Evolutionary conservation across 1,140 invertebrate genomes (phyloP).

Genomic region (Papilio aristodemus): DNA sequence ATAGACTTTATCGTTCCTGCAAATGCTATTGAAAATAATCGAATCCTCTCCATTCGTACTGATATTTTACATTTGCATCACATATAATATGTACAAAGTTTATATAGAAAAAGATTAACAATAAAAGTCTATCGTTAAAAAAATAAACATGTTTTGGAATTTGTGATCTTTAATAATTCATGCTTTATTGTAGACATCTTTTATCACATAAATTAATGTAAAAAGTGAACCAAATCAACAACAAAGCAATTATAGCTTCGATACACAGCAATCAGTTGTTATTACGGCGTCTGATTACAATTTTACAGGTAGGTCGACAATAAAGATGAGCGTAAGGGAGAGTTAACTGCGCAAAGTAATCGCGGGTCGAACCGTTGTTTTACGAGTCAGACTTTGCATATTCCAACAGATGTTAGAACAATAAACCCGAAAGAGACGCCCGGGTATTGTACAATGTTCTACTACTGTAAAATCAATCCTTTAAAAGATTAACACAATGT

Average conservation of each 20-base stretch:
- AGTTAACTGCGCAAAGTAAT: slow-evolving; percentile 65
- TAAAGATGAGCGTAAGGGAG: slow-evolving; percentile 67
- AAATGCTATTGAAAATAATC: slow-evolving; percentile 28
- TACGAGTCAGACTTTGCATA: slow-evolving; percentile 68
- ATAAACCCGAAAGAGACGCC: slow-evolving; percentile 63
- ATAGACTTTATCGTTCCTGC: slow-evolving; percentile 28
- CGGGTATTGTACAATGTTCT: slow-evolving; percentile 48
- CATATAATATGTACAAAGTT: too few species aligned
- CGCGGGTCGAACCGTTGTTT: slow-evolving; percentile 58
- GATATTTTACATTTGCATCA: background rate
- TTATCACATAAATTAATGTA: too few species aligned
- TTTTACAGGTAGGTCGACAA: slow-evolving; percentile 64
- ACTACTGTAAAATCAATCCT: slow-evolving; percentile 53
- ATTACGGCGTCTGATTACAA: slow-evolving; percentile 56
- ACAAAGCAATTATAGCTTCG: slow-evolving; percentile 7
- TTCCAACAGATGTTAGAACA: slow-evolving; percentile 66
- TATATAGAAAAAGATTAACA: too few species aligned
- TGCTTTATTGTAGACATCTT: too few species aligned
- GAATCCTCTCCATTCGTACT: background rate
- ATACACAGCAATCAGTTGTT: slow-evolving; percentile 52
- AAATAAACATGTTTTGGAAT: background rate
- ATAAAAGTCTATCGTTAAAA: too few species aligned
- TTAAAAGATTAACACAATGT: slow-evolving; percentile 49
- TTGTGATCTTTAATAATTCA: too few species aligned
- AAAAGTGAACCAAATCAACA: slow-evolving; percentile 15